These are phyloP conservation scores for Hirudo medicinalis DNA, from an alignment of 1,140 invertebrate genomes.

Conservation along the genomic window DNA sequence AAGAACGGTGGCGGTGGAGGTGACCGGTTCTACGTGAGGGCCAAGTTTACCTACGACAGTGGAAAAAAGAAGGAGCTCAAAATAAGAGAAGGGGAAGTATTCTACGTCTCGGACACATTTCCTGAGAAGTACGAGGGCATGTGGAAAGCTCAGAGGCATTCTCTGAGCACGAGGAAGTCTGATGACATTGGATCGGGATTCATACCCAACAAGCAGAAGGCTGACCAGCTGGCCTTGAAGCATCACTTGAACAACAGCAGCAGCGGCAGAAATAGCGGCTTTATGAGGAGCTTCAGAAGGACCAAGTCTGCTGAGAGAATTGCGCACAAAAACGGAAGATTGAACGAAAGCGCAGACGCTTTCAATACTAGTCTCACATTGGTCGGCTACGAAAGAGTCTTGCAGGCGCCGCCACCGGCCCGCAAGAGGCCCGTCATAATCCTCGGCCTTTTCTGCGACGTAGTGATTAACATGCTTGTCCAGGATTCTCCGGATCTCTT, in stretches of 20 bases:
- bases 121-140: constrained; percentile 17
- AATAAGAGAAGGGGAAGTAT: constrained; percentile 20
- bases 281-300: constrained; percentile 20
- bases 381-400: constrained; percentile 17
- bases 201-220: constrained; percentile 20
- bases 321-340: constrained; percentile 13
- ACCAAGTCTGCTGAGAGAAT: constrained; percentile 20
- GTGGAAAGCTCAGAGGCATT: constrained; percentile 20
- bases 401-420: constrained; percentile 7
- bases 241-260: constrained; percentile 5
- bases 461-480: constrained; percentile 12
- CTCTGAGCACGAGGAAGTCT: background rate
- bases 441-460: constrained; percentile 23
- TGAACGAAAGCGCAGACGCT: constrained; percentile 4
- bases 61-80: constrained; percentile 13
- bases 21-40: constrained; percentile 21
- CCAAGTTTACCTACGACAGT: constrained; percentile 18
- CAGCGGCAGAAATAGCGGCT: constrained; percentile 15
- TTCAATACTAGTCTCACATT: background rate
- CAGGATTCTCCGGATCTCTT: constrained; percentile 21
- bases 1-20: constrained; percentile 15
- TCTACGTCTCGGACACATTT: constrained; percentile 21
- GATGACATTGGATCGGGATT: constrained; percentile 14
- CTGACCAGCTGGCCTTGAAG: constrained; percentile 21
- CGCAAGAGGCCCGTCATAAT: constrained; percentile 19